phyloP scores from a whole-genome alignment of 2,797 vertebrate genomes.

The Acanthiza pusilla region DNA sequence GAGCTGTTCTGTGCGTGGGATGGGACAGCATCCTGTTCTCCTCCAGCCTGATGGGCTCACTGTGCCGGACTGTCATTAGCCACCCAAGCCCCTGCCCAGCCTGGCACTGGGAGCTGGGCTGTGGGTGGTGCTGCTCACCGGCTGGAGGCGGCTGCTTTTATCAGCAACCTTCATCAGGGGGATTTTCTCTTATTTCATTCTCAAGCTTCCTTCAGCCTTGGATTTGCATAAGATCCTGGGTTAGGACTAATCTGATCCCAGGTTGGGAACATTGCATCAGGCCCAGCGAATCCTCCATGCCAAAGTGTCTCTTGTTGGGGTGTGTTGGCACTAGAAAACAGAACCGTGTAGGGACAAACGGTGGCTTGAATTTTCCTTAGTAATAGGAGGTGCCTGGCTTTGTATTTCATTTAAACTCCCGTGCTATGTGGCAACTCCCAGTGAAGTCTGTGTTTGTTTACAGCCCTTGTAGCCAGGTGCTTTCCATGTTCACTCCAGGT shows the following conservation, averaged over 20 bases:
- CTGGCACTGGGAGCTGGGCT: neutral
- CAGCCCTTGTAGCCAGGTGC: slow-evolving; percentile 34
- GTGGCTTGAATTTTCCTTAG: neutral
- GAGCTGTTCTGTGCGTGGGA: neutral
- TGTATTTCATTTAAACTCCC: neutral
- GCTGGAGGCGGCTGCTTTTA: slow-evolving; percentile 33
- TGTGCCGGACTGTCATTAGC: neutral
- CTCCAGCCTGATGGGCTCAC: neutral
- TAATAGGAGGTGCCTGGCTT: neutral
- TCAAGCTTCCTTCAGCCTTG: slow-evolving; percentile 16
- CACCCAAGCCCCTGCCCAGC: neutral
- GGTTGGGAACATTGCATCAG: neutral
- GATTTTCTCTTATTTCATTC: slow-evolving; percentile 44
- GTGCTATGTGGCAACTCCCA: slow-evolving; percentile 24
- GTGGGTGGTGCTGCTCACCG: neutral
- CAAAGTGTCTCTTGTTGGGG: neutral
- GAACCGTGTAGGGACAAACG: neutral
- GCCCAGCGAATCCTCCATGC: neutral
- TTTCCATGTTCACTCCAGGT: slow-evolving; percentile 22
- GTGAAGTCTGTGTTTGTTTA: slow-evolving; percentile 39
- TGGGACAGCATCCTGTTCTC: neutral
- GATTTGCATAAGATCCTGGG: slow-evolving; percentile 48
- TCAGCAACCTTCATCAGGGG: slow-evolving; percentile 29
- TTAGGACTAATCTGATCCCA: slow-evolving; percentile 37
- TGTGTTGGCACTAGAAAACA: neutral